phyloP scores from a whole-genome alignment of 1,140 invertebrate genomes.

The Teleopsis dalmanni region DNA sequence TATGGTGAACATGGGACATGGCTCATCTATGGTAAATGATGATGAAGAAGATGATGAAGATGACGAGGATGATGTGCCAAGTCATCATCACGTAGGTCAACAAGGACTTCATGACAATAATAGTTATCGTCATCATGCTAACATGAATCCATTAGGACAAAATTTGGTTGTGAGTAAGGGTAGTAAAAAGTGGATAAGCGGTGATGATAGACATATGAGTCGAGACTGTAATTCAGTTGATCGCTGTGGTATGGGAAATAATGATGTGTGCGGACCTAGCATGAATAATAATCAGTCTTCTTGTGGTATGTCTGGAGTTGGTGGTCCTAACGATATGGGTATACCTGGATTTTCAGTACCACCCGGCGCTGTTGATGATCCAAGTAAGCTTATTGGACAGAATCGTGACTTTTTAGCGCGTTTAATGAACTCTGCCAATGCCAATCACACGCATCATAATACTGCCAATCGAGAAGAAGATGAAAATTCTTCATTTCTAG shows the following conservation, averaged over 20 bases:
- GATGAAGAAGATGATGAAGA: constrained; percentile 37
- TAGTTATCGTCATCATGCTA: constrained; percentile 27
- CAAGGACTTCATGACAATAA: constrained; percentile 18
- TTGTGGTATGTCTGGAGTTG: constrained; percentile 10
- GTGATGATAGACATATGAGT: constrained; percentile 27
- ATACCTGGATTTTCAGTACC: constrained; percentile 30
- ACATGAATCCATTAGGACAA: constrained; percentile 35
- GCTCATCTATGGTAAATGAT: constrained; percentile 29
- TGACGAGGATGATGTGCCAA: constrained; percentile 16
- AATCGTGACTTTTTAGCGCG: constrained; percentile 40
- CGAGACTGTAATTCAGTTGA: constrained; percentile 10
- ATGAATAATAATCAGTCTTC: constrained; percentile 11
- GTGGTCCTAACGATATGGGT: constrained; percentile 17
- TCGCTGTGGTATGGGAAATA: constrained; percentile 14
- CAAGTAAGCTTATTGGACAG: constrained; percentile 35
- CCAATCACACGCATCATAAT: constrained; percentile 31
- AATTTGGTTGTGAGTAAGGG: constrained; percentile 43
- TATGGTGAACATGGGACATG: constrained; percentile 10
- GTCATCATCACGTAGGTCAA: constrained; percentile 9
- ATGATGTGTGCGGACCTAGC: constrained; percentile 16
- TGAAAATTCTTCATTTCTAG: constrained; percentile 40
- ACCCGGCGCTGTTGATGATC: constrained; percentile 31
- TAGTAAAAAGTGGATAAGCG: constrained; percentile 42
- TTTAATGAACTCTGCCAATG: constrained; percentile 35
- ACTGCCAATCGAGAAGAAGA: constrained; percentile 35